Percentiles rank a stretch among this genome's conserved stretches.
Evolutionary conservation across 2,113 vertebrate species (phyloP).

Genomic region (Aegotheles bennettii): DNA sequence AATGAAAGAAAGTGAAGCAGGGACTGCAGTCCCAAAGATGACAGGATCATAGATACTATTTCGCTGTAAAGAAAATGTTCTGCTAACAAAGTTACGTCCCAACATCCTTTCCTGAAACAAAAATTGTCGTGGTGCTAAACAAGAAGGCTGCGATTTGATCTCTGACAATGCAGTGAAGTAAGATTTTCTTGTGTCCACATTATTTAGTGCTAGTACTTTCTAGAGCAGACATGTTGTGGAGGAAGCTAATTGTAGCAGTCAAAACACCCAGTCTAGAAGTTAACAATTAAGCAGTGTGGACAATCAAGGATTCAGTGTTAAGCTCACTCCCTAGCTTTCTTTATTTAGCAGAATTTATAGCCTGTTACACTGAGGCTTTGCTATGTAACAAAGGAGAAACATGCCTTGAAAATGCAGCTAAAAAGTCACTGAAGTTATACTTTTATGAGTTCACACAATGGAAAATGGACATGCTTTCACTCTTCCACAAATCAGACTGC

Average conservation of each 20-base stretch:
- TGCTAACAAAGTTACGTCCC: neutral
- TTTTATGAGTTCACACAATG: slow-evolving; percentile 23
- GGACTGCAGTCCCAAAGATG: neutral
- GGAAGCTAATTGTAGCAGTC: slow-evolving; percentile 40
- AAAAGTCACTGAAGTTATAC: slow-evolving; percentile 30
- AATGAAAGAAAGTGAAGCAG: neutral
- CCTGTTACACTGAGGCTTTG: slow-evolving; percentile 27
- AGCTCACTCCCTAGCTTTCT: slow-evolving; percentile 28
- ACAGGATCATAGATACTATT: neutral
- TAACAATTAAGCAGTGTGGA: slow-evolving; percentile 47
- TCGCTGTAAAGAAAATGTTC: neutral
- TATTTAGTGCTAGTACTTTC: slow-evolving; percentile 48
- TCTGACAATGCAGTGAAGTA: neutral
- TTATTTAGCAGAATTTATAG: slow-evolving; percentile 53
- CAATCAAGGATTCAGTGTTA: slow-evolving; percentile 39
- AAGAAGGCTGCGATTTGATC: neutral
- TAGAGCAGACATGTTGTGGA: slow-evolving; percentile 50
- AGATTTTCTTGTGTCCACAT: slow-evolving; percentile 21
- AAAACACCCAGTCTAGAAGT: slow-evolving; percentile 49
- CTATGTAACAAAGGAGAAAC: slow-evolving; percentile 23
- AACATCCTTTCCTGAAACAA: neutral
- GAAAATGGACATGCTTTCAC: neutral
- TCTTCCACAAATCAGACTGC: neutral
- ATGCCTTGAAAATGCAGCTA: slow-evolving; percentile 43
- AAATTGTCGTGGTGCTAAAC: neutral